These are phyloP conservation scores for Danio kyathit DNA, from an alignment of 2,797 vertebrate species.

Conservation along the genomic window DNA sequence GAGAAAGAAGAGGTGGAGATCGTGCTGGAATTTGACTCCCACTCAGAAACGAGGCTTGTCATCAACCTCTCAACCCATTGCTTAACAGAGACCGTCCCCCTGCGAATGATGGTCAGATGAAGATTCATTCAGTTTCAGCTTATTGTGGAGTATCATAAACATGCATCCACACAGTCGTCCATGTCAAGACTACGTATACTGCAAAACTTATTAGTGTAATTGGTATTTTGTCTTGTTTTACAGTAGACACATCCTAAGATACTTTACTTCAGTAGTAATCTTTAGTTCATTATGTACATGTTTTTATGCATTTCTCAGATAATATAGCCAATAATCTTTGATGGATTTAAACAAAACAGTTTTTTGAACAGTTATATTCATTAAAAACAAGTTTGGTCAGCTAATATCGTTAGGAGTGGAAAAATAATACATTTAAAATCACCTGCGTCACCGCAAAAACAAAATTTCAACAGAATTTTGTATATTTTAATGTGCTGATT, in stretches of 20 bases:
- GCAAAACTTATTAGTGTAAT: neutral
- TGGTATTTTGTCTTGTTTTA: neutral
- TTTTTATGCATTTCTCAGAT: too few relatives aligned
- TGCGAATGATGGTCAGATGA: slow-evolving; percentile 38
- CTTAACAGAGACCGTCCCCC: slow-evolving; percentile 38
- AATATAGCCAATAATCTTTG: too few relatives aligned
- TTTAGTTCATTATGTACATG: too few relatives aligned
- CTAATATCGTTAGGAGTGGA: too few relatives aligned
- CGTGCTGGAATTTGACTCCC: slow-evolving; percentile 67
- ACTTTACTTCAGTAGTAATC: too few relatives aligned
- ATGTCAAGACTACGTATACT: neutral
- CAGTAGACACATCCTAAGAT: neutral
- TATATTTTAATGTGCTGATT: too few relatives aligned
- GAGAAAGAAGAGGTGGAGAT: slow-evolving; percentile 63
- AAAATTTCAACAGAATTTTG: too few relatives aligned
- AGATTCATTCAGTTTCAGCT: slow-evolving; percentile 33
- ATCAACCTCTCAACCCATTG: slow-evolving; percentile 51
- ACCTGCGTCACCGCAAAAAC: too few relatives aligned
- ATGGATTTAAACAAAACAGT: too few relatives aligned
- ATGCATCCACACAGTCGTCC: neutral
- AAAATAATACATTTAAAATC: too few relatives aligned
- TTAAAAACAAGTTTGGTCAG: too few relatives aligned
- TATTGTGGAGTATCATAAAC: neutral
- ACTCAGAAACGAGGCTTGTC: slow-evolving; percentile 57
- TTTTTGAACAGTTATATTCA: too few relatives aligned